phyloP scores from a whole-genome alignment of 2,888 invertebrate genomes.

The Mantis religiosa region DNA sequence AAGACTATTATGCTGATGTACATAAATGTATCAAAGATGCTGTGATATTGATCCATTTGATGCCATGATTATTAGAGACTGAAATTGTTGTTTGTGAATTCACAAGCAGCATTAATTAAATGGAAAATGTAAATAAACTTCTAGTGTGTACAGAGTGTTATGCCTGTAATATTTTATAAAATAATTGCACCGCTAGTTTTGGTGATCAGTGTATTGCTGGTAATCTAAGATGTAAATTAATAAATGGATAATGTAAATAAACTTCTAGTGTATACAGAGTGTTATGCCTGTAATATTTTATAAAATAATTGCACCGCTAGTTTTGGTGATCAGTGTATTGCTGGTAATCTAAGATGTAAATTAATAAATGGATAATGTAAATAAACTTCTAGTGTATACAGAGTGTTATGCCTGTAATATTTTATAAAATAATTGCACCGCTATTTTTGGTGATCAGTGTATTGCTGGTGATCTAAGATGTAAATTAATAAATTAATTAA shows the following conservation, averaged over 20 bases:
- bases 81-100: background rate
- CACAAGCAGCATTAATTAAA: background rate
- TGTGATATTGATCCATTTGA: conserved; percentile 8
- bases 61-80: background rate
- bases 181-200: background rate
- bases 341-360: background rate
- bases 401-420: background rate
- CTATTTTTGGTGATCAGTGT: background rate
- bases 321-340: no score
- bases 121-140: background rate
- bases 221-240: background rate
- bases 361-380: background rate
- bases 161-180: background rate
- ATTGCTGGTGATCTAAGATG: background rate
- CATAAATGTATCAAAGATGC: background rate
- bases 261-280: background rate
- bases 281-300: background rate
- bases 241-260: background rate
- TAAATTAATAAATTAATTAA: background rate
- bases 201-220: no score
- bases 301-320: background rate
- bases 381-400: background rate
- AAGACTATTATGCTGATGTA: background rate
- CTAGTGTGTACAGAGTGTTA: background rate
- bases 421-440: background rate